A percentile compares a stretch with the other conserved stretches of the same genome.
phyloP scores from a whole-genome alignment of 2,888 invertebrate genomes.

The Euzophera pinguis region DNA sequence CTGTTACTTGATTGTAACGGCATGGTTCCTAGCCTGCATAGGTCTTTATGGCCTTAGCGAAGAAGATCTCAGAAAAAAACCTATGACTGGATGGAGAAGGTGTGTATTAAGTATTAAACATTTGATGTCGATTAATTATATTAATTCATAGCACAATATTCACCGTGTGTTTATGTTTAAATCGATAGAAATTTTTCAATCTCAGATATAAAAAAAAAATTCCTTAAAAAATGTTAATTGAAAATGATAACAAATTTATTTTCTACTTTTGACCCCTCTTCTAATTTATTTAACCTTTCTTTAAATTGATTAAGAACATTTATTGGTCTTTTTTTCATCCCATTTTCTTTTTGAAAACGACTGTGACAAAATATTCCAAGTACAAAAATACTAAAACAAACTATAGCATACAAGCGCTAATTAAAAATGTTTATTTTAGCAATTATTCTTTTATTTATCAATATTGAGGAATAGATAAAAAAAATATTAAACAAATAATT shows the following conservation, averaged over 20 bases:
- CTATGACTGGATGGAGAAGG: conserved; percentile 95
- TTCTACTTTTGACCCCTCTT: conserved; percentile 83
- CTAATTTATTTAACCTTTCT: conserved; percentile 69
- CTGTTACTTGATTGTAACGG: conserved; percentile 86
- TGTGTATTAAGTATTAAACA: conserved; percentile 55
- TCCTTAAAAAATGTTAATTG: conserved; percentile 56
- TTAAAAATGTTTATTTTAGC: too few relatives aligned
- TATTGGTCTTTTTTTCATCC: conserved; percentile 72
- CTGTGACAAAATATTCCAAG: too few relatives aligned
- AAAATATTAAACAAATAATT: too few relatives aligned
- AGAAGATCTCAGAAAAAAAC: conserved; percentile 87
- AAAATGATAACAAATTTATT: conserved; percentile 85
- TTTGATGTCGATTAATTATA: background rate
- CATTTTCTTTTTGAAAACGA: conserved; percentile 75
- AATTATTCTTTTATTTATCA: too few relatives aligned
- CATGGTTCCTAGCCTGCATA: conserved; percentile 91
- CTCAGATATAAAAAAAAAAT: conserved; percentile 38
- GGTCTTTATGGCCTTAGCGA: conserved; percentile 90
- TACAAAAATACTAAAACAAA: too few relatives aligned
- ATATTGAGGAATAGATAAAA: too few relatives aligned
- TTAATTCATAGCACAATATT: too few relatives aligned
- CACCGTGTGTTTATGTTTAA: too few relatives aligned
- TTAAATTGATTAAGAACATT: conserved; percentile 82
- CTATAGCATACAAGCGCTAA: too few relatives aligned
- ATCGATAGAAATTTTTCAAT: too few relatives aligned